A percentile compares a stretch with the other conserved stretches of the same genome.
Conservation (phyloP, 2,888 invertebrate species). For the Drosophila vallismaia region DNA sequence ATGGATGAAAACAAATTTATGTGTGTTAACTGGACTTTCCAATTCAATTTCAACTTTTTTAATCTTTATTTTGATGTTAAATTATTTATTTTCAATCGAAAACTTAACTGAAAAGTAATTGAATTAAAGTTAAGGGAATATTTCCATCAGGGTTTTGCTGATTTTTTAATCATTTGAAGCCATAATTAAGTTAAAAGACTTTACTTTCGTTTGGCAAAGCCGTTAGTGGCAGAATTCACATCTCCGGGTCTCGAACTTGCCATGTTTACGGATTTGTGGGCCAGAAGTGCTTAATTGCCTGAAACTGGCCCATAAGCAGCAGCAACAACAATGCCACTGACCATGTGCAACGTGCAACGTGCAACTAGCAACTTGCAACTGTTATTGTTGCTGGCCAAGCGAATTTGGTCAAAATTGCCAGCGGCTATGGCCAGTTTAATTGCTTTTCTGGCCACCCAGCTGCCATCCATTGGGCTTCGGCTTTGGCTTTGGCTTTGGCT, state of each 20-base stretch:
- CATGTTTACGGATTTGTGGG: conserved; percentile 32
- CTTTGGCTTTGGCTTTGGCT: conserved; percentile 8
- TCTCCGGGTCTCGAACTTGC: not conserved
- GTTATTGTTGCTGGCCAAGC: conserved; percentile 19
- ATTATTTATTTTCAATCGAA: too few species aligned
- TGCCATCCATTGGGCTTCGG: not conserved
- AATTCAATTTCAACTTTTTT: too few species aligned
- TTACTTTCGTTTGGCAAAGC: conserved; percentile 1
- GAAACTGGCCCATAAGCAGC: not conserved
- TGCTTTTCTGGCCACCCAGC: conserved; percentile 45
- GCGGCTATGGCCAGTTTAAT: conserved; percentile 51
- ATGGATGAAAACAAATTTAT: not conserved
- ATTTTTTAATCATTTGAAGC: too few species aligned
- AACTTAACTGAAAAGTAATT: too few species aligned
- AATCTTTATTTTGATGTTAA: too few species aligned
- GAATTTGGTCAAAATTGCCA: conserved; percentile 63
- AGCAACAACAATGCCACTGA: not conserved
- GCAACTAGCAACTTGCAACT: conserved; percentile 2
- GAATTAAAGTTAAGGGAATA: too few species aligned
- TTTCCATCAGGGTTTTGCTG: too few species aligned
- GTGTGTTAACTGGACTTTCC: too few species aligned
- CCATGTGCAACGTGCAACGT: conserved; percentile 19
- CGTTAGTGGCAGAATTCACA: not conserved
- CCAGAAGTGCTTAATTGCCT: conserved; percentile 38
- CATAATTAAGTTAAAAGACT: not conserved